Evolutionary conservation across 2,797 vertebrate species (phyloP).

Genomic region (Taenioides sp.): DNA sequence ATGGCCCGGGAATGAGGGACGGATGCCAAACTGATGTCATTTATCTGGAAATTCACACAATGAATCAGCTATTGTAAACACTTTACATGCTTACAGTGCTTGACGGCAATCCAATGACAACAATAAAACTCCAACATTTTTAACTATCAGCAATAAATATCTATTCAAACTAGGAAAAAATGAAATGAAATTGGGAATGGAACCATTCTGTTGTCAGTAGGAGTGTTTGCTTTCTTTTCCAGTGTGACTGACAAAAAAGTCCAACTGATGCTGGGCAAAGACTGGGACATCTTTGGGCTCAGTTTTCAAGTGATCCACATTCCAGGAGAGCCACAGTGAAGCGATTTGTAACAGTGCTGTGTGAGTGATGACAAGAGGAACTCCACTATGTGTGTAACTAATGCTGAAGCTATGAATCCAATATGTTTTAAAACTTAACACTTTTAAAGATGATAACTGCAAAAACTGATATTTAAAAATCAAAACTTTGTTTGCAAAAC

Average conservation of each 20-base stretch:
- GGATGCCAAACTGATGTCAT: conserved; percentile 86
- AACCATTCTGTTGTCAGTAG: no score
- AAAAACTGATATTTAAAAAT: neutral
- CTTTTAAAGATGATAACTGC: neutral
- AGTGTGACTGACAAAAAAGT: conserved; percentile 10
- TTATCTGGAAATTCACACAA: conserved; percentile 73
- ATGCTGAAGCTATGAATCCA: neutral
- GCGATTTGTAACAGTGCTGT: no score
- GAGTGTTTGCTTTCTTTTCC: no score
- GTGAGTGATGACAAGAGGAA: no score
- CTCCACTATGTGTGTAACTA: conserved; percentile 9
- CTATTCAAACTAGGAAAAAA: conserved; percentile 22
- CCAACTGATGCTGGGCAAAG: conserved; percentile 31
- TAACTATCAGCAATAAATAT: neutral
- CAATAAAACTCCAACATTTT: neutral
- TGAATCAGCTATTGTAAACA: neutral
- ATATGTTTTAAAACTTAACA: neutral
- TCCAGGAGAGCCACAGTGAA: conserved; percentile 20
- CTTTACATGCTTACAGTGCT: neutral
- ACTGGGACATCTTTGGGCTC: conserved; percentile 45
- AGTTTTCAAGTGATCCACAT: conserved; percentile 44
- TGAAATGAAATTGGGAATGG: neutral
- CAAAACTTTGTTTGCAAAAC: neutral
- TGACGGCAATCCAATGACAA: neutral
- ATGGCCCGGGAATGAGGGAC: conserved; percentile 86